A percentile compares a stretch with the other conserved stretches of the same genome.
These are phyloP conservation scores for Thripadectes ignobilis DNA, from an alignment of 2,797 vertebrate species.

Conservation along the genomic window DNA sequence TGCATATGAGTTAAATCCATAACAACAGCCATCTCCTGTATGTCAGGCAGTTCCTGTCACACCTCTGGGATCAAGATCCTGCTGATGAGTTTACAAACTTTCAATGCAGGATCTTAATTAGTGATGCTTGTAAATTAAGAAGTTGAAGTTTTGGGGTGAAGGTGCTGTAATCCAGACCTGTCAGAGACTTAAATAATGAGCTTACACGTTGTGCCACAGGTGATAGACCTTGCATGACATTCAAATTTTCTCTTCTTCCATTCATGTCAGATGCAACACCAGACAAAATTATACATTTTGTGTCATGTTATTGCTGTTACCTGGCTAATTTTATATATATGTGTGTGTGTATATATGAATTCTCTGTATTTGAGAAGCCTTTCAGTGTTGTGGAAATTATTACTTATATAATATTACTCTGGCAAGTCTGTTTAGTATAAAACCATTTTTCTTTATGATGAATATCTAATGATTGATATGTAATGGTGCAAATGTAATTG, in stretches of 20 bases:
- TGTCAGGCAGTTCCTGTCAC: neutral
- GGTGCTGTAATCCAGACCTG: neutral
- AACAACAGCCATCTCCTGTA: neutral
- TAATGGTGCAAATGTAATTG: neutral
- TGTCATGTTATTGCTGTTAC: neutral
- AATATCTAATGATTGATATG: neutral
- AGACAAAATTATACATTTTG: neutral
- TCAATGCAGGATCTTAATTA: neutral
- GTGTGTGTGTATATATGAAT: neutral
- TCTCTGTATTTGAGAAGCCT: neutral
- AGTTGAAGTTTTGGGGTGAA: neutral
- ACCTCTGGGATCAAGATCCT: neutral
- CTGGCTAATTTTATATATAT: fast-evolving
- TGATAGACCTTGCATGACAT: neutral
- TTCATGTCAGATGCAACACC: neutral
- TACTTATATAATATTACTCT: neutral
- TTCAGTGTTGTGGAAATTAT: neutral
- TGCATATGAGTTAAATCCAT: neutral
- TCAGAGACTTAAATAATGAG: neutral
- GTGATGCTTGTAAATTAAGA: neutral
- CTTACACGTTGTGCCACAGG: neutral
- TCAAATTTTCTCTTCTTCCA: neutral
- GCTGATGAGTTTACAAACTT: neutral
- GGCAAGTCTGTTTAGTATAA: neutral
- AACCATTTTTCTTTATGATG: neutral